Percentiles rank a stretch among this genome's conserved stretches.
These are phyloP conservation scores for Malurus cyaneus DNA, from an alignment of 2,113 vertebrate species.

Conservation along the genomic window DNA sequence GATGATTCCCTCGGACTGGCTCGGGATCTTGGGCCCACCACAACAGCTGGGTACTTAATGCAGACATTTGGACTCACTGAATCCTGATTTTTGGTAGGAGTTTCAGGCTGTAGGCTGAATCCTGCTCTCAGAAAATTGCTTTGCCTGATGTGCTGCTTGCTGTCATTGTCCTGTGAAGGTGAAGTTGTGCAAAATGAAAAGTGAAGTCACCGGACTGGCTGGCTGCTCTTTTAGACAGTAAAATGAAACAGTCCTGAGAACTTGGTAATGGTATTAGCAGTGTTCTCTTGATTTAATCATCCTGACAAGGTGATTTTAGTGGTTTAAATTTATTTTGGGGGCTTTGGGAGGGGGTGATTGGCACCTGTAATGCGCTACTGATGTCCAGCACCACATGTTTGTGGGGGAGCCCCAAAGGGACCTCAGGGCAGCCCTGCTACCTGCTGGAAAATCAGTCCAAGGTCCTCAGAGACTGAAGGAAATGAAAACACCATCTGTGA, in stretches of 20 bases:
- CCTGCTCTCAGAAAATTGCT: not conserved
- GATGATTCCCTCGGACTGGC: not conserved
- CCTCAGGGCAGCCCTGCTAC: not conserved
- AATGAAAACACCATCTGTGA: not conserved
- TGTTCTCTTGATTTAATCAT: not conserved
- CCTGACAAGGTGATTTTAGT: not conserved
- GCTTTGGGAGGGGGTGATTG: rapidly evolving
- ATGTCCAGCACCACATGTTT: not conserved
- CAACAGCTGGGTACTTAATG: not conserved
- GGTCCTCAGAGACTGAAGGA: not conserved
- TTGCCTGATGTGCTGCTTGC: not conserved
- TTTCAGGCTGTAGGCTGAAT: not conserved
- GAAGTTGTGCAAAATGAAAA: not conserved
- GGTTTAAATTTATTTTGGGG: not conserved
- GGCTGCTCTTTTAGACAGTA: not conserved
- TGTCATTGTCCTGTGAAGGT: not conserved
- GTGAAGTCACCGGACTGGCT: not conserved
- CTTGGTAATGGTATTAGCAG: not conserved
- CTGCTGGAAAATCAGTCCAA: not conserved
- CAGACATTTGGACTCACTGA: not conserved
- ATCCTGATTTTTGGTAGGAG: not conserved
- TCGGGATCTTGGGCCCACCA: not conserved
- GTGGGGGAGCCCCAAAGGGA: not conserved
- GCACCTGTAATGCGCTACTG: not conserved
- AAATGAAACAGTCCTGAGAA: not conserved